Base-by-base conservation (phyloP, 2,113 vertebrate species). In the Hyaena hyaena region DNA sequence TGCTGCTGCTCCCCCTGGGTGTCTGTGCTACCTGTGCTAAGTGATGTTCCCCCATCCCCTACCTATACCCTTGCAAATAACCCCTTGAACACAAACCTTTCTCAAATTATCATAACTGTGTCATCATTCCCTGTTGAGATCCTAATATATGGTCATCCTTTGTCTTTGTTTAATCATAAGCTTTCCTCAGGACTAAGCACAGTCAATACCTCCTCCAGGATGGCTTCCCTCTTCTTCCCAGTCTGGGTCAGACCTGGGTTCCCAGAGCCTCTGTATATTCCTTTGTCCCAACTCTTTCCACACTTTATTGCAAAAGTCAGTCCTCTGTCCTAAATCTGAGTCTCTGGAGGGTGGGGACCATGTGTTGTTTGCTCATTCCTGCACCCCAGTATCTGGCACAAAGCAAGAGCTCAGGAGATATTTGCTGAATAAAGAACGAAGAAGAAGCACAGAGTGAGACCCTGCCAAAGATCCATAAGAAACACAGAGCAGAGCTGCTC, bases 351-450 rank as follows among this genome's bases (percentile, higher is more conserved):
- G 77, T 76, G 35, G 58, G 61, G 39, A 58, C 21, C 16, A 28
- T 53, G 61, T 43, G 7, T 31, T 26, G 15, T n/a, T n/a, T 63
- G 53, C 45, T 95, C 80, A 68, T 73, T 10, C 26, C 48, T 55
- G 16, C 28, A 92, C 69, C 76, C 93, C 39, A 92, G 71, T 69
- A 85, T 71, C 65, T 93, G 58, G 68, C 66, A 76, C 92, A 96
- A 63, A 97, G 50, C 48, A 84, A 93, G n/a, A 23, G n/a, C 43
- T 88, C 69, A 66, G 82, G 45, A 90, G 81, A 88, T 53, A 85
- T 43, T 73, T 89, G 58, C 92, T 86, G 66, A 89, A 24, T 79
- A 66, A 92, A 83, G 82, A 53, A 95, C 76, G 81, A 76, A 81
- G 33, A 14, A 76, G 26, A 16, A 77, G 11, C 33, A 55, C 28